Conservation (phyloP, 2,113 vertebrate genomes). For the Solenodon paradoxus region DNA sequence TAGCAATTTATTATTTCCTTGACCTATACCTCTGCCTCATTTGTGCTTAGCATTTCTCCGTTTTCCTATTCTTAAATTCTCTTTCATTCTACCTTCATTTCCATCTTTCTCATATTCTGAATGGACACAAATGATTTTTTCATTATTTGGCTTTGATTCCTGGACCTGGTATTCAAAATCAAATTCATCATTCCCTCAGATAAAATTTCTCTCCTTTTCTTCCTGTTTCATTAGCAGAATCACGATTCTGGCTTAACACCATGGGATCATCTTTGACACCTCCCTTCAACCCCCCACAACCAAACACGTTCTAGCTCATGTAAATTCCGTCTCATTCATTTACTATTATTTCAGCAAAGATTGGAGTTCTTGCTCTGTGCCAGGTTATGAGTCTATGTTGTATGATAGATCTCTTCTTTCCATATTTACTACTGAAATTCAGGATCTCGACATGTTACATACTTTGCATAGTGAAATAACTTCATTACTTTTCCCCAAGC, state of each 20-base stretch:
- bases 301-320: background rate
- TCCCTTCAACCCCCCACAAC: background rate
- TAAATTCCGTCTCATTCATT: slow-evolving; percentile 6
- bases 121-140: background rate
- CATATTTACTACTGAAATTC: background rate
- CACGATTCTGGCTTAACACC: background rate
- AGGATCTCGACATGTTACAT: background rate
- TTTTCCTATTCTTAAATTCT: background rate
- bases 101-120: background rate
- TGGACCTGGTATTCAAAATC: background rate
- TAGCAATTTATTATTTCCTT: background rate
- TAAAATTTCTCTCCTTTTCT: background rate
- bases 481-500: background rate
- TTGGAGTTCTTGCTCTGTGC: background rate
- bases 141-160: background rate
- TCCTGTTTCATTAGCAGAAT: background rate
- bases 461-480: background rate
- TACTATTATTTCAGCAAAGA: background rate
- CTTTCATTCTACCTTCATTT: background rate
- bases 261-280: background rate
- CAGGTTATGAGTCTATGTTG: background rate
- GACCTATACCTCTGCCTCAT: background rate
- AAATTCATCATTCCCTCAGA: background rate
- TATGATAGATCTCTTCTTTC: background rate
- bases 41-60: background rate